A percentile compares a stretch with the other conserved stretches of the same genome.
Evolutionary conservation across 2,797 vertebrate species (phyloP).

Genomic region (Helarctos malayanus): DNA sequence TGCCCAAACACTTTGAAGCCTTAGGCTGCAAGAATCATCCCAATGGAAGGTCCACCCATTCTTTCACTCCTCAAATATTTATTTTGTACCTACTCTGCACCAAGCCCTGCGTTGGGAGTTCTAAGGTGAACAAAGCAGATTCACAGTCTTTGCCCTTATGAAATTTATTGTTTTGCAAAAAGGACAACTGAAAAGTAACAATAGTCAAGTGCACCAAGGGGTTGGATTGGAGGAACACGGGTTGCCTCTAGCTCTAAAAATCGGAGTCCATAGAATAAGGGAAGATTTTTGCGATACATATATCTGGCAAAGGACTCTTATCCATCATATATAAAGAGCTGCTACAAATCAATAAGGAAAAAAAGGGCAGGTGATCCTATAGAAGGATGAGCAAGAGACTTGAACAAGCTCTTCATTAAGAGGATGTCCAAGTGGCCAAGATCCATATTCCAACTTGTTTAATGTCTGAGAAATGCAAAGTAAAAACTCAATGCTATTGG

Average conservation of each 20-base stretch:
- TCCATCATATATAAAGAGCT: slow-evolving; percentile 60
- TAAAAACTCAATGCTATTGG: neutral
- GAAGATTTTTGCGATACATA: neutral
- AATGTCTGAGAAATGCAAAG: neutral
- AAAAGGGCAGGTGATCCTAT: neutral
- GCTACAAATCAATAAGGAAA: slow-evolving; percentile 58
- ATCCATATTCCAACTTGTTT: neutral
- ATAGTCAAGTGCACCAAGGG: neutral
- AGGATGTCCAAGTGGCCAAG: neutral
- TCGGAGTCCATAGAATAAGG: neutral
- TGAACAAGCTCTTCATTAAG: neutral
- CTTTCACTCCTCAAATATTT: neutral
- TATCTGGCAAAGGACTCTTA: neutral
- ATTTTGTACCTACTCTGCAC: neutral
- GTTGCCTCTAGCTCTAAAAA: neutral
- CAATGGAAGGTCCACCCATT: fast-evolving
- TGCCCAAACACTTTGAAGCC: neutral
- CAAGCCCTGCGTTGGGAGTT: neutral
- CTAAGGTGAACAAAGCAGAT: neutral
- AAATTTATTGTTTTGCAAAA: neutral
- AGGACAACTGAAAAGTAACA: neutral
- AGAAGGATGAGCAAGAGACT: neutral
- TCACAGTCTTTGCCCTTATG: neutral
- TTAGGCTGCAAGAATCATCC: neutral
- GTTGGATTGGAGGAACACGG: neutral